Conservation (phyloP, 2,797 vertebrate species). For the Setipinna tenuifilis region DNA sequence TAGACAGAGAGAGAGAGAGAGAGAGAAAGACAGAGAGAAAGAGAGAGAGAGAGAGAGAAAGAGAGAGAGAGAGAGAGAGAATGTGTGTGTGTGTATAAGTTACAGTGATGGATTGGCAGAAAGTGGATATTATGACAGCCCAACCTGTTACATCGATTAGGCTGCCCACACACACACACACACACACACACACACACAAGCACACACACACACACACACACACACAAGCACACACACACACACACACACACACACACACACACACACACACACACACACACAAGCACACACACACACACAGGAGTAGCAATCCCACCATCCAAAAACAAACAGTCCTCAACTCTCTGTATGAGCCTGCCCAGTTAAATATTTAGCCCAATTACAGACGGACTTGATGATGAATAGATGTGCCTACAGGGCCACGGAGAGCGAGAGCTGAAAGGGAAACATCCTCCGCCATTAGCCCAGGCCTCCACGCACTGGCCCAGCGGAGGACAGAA, state of each 20-base stretch:
- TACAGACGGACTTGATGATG: not conserved
- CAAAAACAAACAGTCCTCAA: not conserved
- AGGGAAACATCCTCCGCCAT: not conserved
- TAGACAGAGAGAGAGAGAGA: not conserved
- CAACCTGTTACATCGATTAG: not conserved
- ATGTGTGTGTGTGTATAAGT: too few species aligned
- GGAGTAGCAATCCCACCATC: not conserved
- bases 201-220: conserved; percentile 20
- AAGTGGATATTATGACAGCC: not conserved
- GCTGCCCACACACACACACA: not conserved
- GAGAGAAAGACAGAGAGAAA: not conserved
- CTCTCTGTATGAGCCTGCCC: not conserved
- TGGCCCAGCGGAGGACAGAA: conserved; percentile 23
- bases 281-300: not conserved
- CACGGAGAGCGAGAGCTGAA: not conserved
- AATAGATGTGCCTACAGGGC: not conserved
- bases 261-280: conserved; percentile 12
- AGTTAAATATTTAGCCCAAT: not conserved
- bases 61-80: conserved; percentile 29
- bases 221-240: not conserved
- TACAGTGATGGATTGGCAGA: not conserved
- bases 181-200: not conserved
- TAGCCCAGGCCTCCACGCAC: not conserved
- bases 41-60: conserved; percentile 31
- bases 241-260: not conserved